Conservation (phyloP, 1,140 invertebrate genomes). For the roundworm (Caenorhabditis elegans) region WBcel235 BX284605.5:2242001-2242500, state of each 20-base stretch:
- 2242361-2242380: background rate
- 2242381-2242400: background rate
- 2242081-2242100: no score
- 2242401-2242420: background rate
- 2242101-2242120: no score
- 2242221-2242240: background rate
- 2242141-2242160: background rate
- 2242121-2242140: no score
- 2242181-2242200: background rate
- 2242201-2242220: background rate
- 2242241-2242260: background rate
- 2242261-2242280: background rate
- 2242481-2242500: conserved; percentile 19
- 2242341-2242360: background rate
- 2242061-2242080: no score
- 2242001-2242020: no score
- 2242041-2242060: no score
- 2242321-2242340: background rate
- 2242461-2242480: background rate
- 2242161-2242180: background rate
- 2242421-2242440: background rate
- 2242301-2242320: conserved; percentile 9
- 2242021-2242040: no score
- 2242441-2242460: background rate
- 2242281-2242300: background rate